A percentile compares a stretch with the other conserved stretches of the same genome.
Evolutionary conservation across 2,113 vertebrate species (phyloP).

Genomic region (Xenus cinereus): DNA sequence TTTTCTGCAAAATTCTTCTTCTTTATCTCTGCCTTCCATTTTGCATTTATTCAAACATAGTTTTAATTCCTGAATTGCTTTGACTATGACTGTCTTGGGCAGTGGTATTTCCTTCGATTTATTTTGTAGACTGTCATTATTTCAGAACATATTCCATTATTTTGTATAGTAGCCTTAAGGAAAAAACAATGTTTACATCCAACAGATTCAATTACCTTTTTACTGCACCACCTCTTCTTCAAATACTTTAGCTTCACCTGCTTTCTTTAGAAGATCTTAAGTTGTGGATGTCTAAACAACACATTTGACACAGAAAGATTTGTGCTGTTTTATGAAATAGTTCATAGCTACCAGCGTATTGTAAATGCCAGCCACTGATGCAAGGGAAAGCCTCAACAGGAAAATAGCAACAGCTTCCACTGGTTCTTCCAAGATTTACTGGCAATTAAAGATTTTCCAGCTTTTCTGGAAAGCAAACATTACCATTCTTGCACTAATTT

Average conservation of each 20-base stretch:
- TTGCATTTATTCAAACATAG: neutral
- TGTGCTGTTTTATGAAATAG: neutral
- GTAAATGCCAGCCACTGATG: neutral
- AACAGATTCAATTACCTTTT: neutral
- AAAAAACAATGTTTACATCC: neutral
- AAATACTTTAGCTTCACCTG: neutral
- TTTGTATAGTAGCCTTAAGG: neutral
- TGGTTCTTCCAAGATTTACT: neutral
- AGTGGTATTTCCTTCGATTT: conserved; percentile 13
- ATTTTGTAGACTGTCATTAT: neutral
- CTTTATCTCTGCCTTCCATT: neutral
- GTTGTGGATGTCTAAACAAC: neutral
- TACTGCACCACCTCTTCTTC: neutral
- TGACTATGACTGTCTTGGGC: neutral
- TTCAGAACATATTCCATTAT: neutral
- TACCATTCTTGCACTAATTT: neutral
- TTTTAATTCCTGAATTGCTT: conserved; percentile 2
- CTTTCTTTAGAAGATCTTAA: neutral
- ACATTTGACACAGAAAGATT: neutral
- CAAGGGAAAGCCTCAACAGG: neutral
- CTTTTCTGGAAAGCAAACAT: neutral
- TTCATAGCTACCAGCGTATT: neutral
- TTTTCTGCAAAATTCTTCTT: neutral
- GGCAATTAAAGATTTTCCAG: neutral
- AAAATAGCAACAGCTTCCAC: neutral